Evolutionary conservation across 2,797 vertebrate genomes (phyloP).

Genomic region (Characodon lateralis): DNA sequence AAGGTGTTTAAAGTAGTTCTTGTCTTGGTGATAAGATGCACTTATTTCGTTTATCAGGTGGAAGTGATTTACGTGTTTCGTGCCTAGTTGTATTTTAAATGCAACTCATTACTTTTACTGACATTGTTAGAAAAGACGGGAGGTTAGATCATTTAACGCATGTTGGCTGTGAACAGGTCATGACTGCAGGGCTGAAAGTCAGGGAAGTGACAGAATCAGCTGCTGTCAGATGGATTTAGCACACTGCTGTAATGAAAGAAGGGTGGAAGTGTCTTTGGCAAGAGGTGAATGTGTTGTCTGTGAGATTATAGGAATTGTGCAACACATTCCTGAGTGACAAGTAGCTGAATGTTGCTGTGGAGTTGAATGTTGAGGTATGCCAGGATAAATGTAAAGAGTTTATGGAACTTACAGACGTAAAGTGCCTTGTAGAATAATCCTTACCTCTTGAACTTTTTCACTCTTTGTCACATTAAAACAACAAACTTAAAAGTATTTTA

Average conservation of each 20-base stretch:
- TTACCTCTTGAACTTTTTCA: not conserved
- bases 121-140: not conserved
- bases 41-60: not conserved
- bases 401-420: not conserved
- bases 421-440: not conserved
- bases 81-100: not conserved
- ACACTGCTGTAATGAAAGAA: constrained; percentile 13
- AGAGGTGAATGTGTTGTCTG: constrained; percentile 49
- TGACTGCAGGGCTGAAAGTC: constrained; percentile 25
- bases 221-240: constrained; percentile 39
- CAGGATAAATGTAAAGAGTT: not conserved
- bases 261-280: constrained; percentile 31
- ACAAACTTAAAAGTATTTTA: not conserved
- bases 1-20: not conserved
- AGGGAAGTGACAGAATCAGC: constrained; percentile 42
- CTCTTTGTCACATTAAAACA: not conserved
- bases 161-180: constrained; percentile 13
- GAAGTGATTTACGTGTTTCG: not conserved
- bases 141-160: constrained; percentile 13
- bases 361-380: constrained; percentile 2
- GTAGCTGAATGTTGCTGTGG: constrained; percentile 32
- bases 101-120: constrained; percentile 15
- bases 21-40: not conserved
- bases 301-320: constrained; percentile 41
- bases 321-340: constrained; percentile 49